Evolutionary conservation across 1,140 invertebrate species (phyloP).

Genomic region (Melanaphis sacchari): DNA sequence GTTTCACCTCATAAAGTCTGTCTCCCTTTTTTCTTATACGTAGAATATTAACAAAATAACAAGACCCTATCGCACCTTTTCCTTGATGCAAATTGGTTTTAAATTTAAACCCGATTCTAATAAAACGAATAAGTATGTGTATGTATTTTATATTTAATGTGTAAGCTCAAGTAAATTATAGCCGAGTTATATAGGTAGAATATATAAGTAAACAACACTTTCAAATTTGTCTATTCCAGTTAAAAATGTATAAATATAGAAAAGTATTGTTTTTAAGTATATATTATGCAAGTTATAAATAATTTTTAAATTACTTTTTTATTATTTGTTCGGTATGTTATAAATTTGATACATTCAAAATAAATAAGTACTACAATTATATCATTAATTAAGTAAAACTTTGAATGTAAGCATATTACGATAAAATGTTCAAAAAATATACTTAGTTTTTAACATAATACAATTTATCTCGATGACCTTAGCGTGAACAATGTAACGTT

Average conservation of each 20-base stretch:
- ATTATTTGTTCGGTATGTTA: too few relatives aligned
- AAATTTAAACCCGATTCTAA: background rate
- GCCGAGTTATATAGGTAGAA: background rate
- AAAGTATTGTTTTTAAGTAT: background rate
- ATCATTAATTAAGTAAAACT: background rate
- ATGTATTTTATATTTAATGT: background rate
- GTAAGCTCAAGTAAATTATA: background rate
- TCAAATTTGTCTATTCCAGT: background rate
- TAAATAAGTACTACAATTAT: background rate
- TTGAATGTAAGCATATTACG: background rate
- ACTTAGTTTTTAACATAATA: background rate
- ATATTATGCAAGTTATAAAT: background rate
- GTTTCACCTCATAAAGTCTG: conserved; percentile 53
- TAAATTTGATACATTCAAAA: background rate
- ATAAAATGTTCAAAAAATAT: background rate
- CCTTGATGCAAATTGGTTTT: conserved; percentile 46
- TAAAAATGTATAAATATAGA: background rate
- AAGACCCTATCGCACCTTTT: background rate
- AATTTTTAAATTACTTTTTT: too few relatives aligned
- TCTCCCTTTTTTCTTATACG: conserved; percentile 10
- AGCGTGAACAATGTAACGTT: conserved; percentile 10
- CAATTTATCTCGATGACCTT: conserved; percentile 1
- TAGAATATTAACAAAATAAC: background rate
- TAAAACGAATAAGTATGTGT: background rate
- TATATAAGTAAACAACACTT: background rate